Evolutionary conservation across 2,888 invertebrate genomes (phyloP), one percentile per base, ranked within the genome.

Genomic region (Heteromyza rotundicornis): DNA sequence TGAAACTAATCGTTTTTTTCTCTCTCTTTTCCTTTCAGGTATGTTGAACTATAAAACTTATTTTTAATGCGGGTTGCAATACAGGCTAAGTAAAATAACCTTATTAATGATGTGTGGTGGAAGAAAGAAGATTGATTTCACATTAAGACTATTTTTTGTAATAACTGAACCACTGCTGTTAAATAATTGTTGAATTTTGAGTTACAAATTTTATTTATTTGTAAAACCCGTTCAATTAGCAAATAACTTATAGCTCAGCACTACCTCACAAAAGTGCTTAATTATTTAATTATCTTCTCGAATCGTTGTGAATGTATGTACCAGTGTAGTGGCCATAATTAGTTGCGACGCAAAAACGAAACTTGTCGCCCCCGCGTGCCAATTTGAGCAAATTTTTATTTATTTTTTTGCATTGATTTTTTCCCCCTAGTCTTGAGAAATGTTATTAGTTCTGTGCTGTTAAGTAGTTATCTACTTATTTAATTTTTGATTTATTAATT

Each of bases 11-110:
- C 23, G 27, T 44, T 23, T 1, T 57, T 52, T 52, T n/a, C 24
- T 59, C 22, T 63, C 17, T 64, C 27, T 27, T 27, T 27, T 64
- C 27, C 10, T 27, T 27, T 1, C 59, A 66, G 64, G 62, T 64
- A 64, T 59, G 63, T 65, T 10, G 10, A 27, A 7, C 10, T 27
- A 27, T 27, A 5, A 27, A 27, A n/a, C n/a, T n/a, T n/a, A n/a
- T n/a, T n/a, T n/a, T n/a, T n/a, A n/a, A n/a, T n/a, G n/a, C n/a
- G n/a, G n/a, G n/a, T 27, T 27, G 27, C 27, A 27, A 27, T 27
- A n/a, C n/a, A n/a, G 5, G 27, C 27, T 27, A 27, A 27, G 27
- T 27, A n/a, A n/a, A n/a, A n/a, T n/a, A n/a, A n/a, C n/a, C n/a
- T n/a, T n/a, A n/a, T n/a, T n/a, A n/a, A n/a, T n/a, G n/a, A n/a